phyloP scores from a whole-genome alignment of 2,797 vertebrate genomes.

The Vipera latastei region DNA sequence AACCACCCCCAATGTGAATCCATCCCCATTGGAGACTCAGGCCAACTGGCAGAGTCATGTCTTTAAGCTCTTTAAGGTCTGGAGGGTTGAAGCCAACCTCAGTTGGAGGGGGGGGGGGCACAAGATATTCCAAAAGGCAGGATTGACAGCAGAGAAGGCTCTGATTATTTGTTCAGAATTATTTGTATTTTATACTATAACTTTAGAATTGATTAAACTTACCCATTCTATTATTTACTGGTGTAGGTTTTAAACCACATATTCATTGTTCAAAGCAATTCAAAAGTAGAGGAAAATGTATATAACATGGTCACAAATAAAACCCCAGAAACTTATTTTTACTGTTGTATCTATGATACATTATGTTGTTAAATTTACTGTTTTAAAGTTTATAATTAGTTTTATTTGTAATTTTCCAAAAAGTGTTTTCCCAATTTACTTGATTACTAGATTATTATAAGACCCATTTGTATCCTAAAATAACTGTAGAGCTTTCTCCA shows the following conservation, averaged over 20 bases:
- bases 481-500: rapidly evolving
- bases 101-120: too few species aligned
- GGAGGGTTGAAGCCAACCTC: too few species aligned
- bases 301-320: neutral
- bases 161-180: neutral
- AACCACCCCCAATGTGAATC: neutral
- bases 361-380: constrained; percentile 20
- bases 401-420: constrained; percentile 14
- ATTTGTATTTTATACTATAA: constrained; percentile 40
- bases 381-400: constrained; percentile 13
- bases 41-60: too few species aligned
- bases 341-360: neutral
- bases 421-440: neutral
- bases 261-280: neutral
- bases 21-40: too few species aligned
- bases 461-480: neutral
- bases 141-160: too few species aligned
- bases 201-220: neutral
- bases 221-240: neutral
- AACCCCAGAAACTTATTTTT: constrained; percentile 6
- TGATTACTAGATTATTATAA: constrained; percentile 34
- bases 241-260: neutral
- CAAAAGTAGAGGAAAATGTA: neutral
- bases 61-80: too few species aligned
- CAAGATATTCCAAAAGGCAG: too few species aligned